A percentile compares a stretch with the other conserved stretches of the same genome.
Conservation (phyloP, 1,140 invertebrate species). For the Bilobella aurantiaca region DNA sequence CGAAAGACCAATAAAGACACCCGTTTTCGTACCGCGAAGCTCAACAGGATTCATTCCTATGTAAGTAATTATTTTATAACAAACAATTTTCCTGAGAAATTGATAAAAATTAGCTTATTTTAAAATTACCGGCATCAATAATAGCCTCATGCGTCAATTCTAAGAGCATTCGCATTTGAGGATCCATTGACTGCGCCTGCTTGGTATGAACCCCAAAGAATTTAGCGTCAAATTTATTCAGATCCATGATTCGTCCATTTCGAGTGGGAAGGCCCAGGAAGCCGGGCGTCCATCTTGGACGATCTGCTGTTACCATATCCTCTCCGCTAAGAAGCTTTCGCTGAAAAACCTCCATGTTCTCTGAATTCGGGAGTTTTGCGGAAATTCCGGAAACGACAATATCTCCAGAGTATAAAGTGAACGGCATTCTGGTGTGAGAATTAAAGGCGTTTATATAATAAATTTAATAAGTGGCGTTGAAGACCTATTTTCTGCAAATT, state of each 20-base stretch:
- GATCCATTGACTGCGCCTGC: constrained; percentile 91
- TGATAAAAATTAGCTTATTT: constrained; percentile 44
- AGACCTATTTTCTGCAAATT: no score
- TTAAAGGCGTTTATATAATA: no score
- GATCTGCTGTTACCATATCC: constrained; percentile 52
- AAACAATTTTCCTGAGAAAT: constrained; percentile 12
- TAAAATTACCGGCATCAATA: no score
- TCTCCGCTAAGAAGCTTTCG: constrained; percentile 70
- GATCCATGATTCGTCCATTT: constrained; percentile 79
- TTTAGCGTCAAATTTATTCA: constrained; percentile 76
- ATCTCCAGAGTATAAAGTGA: no score
- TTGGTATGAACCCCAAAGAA: constrained; percentile 90
- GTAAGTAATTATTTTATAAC: constrained; percentile 10
- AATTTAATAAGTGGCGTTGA: no score
- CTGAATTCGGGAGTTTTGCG: constrained; percentile 76
- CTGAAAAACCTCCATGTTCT: constrained; percentile 77
- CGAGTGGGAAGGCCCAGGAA: constrained; percentile 57
- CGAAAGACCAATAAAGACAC: constrained; percentile 68
- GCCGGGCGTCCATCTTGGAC: constrained; percentile 30
- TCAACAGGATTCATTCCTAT: constrained; percentile 64
- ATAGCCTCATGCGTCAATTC: constrained; percentile 89
- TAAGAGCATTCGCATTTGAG: constrained; percentile 76
- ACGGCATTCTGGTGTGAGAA: no score
- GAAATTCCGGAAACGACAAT: constrained; percentile 82
- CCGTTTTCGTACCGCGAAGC: constrained; percentile 71